Conservation (phyloP, 92 coral and sea anemone species). For the Porites lobata region DNA sequence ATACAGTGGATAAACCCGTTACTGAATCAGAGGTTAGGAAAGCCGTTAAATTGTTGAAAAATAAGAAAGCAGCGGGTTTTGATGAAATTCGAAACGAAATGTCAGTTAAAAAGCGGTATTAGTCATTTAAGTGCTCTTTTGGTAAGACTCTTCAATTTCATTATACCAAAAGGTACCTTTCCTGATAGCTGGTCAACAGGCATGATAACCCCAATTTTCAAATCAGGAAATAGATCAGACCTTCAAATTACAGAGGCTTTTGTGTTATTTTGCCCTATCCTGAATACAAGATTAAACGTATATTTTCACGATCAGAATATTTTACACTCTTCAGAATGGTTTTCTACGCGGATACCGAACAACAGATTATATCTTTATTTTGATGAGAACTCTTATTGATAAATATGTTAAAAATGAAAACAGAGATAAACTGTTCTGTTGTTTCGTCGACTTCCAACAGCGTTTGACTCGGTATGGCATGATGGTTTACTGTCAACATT, state of each 20-base stretch:
- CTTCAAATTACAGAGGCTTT: constrained; percentile 51
- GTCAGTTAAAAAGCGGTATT: neutral
- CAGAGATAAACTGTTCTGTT: constrained; percentile 46
- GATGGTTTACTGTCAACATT: constrained; percentile 19
- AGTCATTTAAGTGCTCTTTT: neutral
- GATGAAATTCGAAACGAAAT: neutral
- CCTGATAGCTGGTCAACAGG: constrained; percentile 1
- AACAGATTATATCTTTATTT: constrained; percentile 47
- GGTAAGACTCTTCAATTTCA: constrained; percentile 11
- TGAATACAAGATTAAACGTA: constrained; percentile 44
- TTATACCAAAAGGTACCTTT: neutral
- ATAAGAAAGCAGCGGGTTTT: neutral
- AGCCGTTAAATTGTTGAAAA: neutral
- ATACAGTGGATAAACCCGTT: neutral
- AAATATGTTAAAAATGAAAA: constrained; percentile 37
- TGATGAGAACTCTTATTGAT: constrained; percentile 47
- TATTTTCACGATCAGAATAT: constrained; percentile 31
- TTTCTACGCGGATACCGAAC: constrained; percentile 48
- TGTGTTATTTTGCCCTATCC: constrained; percentile 53
- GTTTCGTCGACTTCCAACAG: constrained; percentile 60
- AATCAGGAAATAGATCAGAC: constrained; percentile 28
- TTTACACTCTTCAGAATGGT: constrained; percentile 57
- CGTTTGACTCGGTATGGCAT: constrained; percentile 63
- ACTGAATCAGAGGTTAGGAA: neutral
- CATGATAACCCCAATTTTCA: neutral